Evolutionary conservation across 2,888 invertebrate species (phyloP).

Genomic region (Lithophane ornitopus): DNA sequence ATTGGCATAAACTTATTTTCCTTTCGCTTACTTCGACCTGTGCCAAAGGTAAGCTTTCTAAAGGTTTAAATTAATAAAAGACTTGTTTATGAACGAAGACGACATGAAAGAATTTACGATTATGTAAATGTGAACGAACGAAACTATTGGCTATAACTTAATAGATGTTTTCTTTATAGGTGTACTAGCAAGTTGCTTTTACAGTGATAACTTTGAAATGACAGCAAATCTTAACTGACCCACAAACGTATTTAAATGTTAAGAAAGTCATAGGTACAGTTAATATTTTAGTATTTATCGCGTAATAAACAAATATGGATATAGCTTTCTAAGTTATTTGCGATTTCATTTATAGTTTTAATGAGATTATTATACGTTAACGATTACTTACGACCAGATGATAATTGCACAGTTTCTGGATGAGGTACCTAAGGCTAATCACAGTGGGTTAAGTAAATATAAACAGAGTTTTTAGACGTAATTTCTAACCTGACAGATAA

Average conservation of each 20-base stretch:
- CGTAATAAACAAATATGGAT: conserved; percentile 33
- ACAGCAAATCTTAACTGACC: conserved; percentile 12
- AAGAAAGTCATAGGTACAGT: conserved; percentile 34
- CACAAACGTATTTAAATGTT: conserved; percentile 27
- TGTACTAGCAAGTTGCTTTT: conserved; percentile 18
- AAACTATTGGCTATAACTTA: conserved; percentile 32
- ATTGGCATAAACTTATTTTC: conserved; percentile 67
- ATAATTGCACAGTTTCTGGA: conserved; percentile 10
- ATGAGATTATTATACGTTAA: conserved; percentile 20
- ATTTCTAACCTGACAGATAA: conserved; percentile 46
- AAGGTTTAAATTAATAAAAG: conserved; percentile 49
- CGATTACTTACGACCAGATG: conserved; percentile 18
- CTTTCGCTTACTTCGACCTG: conserved; percentile 52
- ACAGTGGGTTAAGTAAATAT: conserved; percentile 46
- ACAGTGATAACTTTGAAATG: conserved; percentile 29
- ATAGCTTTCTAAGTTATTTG: conserved; percentile 40
- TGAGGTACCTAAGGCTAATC: conserved; percentile 17
- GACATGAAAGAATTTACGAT: conserved; percentile 49
- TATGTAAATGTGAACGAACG: conserved; percentile 34
- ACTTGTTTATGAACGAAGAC: conserved; percentile 42
- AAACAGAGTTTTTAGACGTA: conserved; percentile 22
- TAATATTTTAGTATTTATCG: conserved; percentile 32
- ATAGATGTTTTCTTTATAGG: conserved; percentile 17
- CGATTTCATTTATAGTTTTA: conserved; percentile 37
- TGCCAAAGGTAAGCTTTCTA: conserved; percentile 65